Percentiles rank a stretch among this genome's conserved stretches.
Conservation (phyloP, 2,113 vertebrate genomes). For the Dipodomys stephensi region DNA sequence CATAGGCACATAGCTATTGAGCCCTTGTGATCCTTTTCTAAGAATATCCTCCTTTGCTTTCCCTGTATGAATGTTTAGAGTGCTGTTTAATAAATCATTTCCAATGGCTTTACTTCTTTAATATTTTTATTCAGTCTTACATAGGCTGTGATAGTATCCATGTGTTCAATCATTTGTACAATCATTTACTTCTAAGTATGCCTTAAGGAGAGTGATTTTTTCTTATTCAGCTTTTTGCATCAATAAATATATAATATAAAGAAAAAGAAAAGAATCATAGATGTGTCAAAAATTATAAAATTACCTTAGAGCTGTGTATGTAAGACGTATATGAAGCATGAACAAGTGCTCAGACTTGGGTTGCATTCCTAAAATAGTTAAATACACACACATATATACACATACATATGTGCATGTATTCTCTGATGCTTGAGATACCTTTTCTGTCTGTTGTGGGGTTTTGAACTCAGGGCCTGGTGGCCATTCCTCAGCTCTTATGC, state of each 20-base stretch:
- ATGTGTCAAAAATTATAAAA: background rate
- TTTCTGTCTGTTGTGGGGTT: no score
- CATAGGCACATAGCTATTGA: no score
- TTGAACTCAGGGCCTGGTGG: no score
- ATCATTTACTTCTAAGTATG: background rate
- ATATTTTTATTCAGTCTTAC: background rate
- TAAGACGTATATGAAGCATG: background rate
- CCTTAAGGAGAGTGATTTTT: background rate
- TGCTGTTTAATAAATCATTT: no score
- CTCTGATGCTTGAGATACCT: background rate
- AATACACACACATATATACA: no score
- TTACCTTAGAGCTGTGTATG: background rate
- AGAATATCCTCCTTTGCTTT: no score
- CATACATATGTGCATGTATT: no score
- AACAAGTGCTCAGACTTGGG: background rate
- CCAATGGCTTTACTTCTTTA: background rate
- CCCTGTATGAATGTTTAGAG: no score
- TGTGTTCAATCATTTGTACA: background rate
- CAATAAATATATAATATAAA: background rate
- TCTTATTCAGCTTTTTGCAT: background rate
- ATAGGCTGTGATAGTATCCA: background rate
- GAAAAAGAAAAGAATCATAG: background rate
- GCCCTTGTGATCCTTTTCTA: no score
- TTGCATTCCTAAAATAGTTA: background rate
- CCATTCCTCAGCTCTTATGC: no score